phyloP scores from a whole-genome alignment of 2,797 vertebrate species.

The Xenopus petersii region DNA sequence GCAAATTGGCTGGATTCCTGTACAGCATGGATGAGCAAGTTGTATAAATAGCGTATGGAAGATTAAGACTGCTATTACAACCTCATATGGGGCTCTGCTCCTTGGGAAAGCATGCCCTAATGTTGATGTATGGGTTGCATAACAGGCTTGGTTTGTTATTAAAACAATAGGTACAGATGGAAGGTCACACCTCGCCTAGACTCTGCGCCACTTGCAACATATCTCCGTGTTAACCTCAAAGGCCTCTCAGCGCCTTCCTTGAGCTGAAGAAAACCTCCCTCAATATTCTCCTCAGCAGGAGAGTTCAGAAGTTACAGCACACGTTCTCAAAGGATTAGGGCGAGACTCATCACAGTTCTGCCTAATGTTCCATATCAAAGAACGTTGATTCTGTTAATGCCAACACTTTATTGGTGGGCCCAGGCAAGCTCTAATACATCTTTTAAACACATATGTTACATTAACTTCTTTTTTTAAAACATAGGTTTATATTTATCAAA shows the following conservation, averaged over 20 bases:
- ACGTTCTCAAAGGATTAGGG: neutral
- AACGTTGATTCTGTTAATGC: neutral
- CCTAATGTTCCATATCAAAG: neutral
- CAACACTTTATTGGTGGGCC: neutral
- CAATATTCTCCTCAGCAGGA: neutral
- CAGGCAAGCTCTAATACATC: no score
- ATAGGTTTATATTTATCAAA: no score
- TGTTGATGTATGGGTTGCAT: constrained; percentile 23
- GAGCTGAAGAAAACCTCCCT: constrained; percentile 2
- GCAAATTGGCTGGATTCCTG: constrained; percentile 49
- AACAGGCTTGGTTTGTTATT: constrained; percentile 39
- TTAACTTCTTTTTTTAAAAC: constrained; percentile 17
- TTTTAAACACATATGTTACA: no score
- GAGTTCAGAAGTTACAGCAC: neutral
- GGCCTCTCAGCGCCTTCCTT: neutral
- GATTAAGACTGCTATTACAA: constrained; percentile 53
- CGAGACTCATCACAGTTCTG: neutral
- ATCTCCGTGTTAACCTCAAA: constrained; percentile 11
- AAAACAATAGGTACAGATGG: constrained; percentile 39
- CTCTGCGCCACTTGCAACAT: constrained; percentile 12
- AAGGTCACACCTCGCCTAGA: neutral
- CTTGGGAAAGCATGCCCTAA: constrained; percentile 12
- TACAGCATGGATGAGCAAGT: constrained; percentile 51
- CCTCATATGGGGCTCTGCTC: constrained; percentile 50
- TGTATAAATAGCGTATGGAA: constrained; percentile 55